These are phyloP conservation scores for Gnathonemus echidnorhynchus DNA, from an alignment of 2,113 vertebrate species.

Conservation along the genomic window DNA sequence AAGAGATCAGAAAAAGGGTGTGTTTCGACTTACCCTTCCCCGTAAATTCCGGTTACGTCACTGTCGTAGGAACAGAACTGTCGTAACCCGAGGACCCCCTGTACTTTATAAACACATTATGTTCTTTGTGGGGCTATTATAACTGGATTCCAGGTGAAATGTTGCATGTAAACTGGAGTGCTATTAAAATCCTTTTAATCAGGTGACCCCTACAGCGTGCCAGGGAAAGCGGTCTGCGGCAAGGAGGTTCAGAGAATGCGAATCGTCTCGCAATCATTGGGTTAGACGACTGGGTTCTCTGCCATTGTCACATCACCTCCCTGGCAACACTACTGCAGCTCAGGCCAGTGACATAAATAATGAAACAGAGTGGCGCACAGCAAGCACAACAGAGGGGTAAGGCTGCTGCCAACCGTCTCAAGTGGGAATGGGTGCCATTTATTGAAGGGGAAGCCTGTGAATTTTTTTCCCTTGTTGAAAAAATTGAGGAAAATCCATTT, in stretches of 20 bases:
- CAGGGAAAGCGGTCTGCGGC: background rate
- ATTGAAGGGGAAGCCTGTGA: background rate
- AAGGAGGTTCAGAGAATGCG: background rate
- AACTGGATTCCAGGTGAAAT: background rate
- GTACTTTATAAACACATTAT: background rate
- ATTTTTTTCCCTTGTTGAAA: background rate
- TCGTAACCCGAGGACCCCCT: too few species aligned
- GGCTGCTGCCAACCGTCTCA: background rate
- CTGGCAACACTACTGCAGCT: background rate
- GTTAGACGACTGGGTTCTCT: background rate
- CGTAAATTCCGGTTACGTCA: too few species aligned
- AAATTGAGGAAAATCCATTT: background rate
- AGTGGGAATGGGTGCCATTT: background rate
- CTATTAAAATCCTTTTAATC: background rate
- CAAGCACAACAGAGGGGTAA: background rate
- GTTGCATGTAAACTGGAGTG: background rate
- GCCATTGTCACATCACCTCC: background rate
- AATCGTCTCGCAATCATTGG: background rate
- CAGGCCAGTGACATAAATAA: background rate
- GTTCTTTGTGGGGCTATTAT: background rate
- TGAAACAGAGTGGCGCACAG: background rate
- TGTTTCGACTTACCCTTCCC: too few species aligned
- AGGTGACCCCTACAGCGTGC: background rate
- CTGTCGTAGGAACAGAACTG: too few species aligned
- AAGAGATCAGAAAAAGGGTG: too few species aligned